Percentiles rank a stretch among this genome's conserved stretches.
phyloP scores from a whole-genome alignment of 2,888 invertebrate genomes.

The Aleiodes leptofemur region DNA sequence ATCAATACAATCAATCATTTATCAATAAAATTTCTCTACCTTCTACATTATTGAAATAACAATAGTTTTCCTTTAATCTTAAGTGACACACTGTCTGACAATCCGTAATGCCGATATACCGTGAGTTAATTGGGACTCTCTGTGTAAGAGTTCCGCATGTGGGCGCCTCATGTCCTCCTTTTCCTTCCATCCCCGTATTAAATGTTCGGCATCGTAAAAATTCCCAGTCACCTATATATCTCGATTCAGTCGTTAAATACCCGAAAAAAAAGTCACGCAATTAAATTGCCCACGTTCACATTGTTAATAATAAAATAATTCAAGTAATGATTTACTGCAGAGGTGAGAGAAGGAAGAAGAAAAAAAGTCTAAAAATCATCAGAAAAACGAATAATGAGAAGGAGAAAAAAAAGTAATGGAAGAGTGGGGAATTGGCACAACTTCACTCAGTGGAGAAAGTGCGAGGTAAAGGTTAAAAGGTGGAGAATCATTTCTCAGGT shows the following conservation, averaged over 20 bases:
- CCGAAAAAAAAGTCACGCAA: neutral
- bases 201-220: too few species aligned
- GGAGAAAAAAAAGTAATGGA: slow-evolving; percentile 25
- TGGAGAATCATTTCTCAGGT: too few species aligned
- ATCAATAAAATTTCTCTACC: too few species aligned
- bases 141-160: slow-evolving; percentile 43
- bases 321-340: too few species aligned
- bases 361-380: too few species aligned
- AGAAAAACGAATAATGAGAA: too few species aligned
- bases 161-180: slow-evolving; percentile 47
- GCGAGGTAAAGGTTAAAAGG: slow-evolving; percentile 65
- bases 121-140: slow-evolving; percentile 51
- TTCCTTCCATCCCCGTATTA: slow-evolving; percentile 10
- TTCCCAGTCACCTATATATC: neutral
- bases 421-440: slow-evolving; percentile 43
- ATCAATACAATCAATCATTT: too few species aligned
- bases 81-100: slow-evolving; percentile 27
- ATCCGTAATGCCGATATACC: slow-evolving; percentile 56
- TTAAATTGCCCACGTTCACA: neutral
- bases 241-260: neutral
- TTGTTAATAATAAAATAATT: too few species aligned
- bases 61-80: neutral
- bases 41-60: neutral
- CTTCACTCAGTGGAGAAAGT: slow-evolving; percentile 69
- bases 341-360: too few species aligned